These are phyloP conservation scores for Spea hammondii DNA, from an alignment of 2,797 vertebrate species.

Conservation along the genomic window DNA sequence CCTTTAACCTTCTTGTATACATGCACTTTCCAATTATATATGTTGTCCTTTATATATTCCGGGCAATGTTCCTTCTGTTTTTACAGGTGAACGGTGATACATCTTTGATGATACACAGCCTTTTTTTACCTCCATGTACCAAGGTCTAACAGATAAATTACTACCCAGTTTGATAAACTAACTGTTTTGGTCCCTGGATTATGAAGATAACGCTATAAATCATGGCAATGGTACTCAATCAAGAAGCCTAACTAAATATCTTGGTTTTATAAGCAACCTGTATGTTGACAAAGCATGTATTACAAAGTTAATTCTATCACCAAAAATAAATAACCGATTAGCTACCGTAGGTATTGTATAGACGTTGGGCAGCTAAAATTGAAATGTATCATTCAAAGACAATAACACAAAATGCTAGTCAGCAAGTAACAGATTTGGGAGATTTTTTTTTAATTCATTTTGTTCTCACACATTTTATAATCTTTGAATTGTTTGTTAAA, in stretches of 20 bases:
- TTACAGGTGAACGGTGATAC: neutral
- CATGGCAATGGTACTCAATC: neutral
- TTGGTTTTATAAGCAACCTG: no score
- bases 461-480: neutral
- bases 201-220: conserved; percentile 22
- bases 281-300: no score
- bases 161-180: conserved; percentile 3
- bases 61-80: neutral
- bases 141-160: conserved; percentile 7
- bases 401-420: neutral
- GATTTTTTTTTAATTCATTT: neutral
- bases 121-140: neutral
- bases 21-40: no score
- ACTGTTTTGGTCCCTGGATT: neutral
- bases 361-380: no score
- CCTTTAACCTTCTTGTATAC: no score
- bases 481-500: neutral
- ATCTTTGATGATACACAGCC: conserved; percentile 6
- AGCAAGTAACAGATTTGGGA: neutral
- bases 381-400: no score
- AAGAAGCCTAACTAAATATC: neutral
- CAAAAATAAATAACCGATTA: no score
- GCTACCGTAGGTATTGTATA: no score
- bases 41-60: neutral
- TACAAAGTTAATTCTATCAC: no score